Conservation (phyloP, 2,113 vertebrate species). For the Sula dactylatra region DNA sequence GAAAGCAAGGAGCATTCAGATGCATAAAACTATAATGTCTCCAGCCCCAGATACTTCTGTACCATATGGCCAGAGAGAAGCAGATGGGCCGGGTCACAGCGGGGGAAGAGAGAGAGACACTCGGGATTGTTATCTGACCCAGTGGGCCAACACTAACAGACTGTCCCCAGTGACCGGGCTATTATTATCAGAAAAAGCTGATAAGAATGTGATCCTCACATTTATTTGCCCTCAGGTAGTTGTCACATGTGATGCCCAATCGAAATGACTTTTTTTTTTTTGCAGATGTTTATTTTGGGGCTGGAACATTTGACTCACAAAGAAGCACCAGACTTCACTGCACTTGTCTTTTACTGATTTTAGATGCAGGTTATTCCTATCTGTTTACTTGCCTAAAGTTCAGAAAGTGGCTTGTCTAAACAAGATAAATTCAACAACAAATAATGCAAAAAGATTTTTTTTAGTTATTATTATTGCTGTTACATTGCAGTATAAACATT, state of each 20-base stretch:
- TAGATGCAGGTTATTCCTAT: not conserved
- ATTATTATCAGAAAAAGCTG: slow-evolving; percentile 15
- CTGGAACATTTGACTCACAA: not conserved
- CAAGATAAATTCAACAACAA: not conserved
- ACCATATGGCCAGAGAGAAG: slow-evolving; percentile 68
- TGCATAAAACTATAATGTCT: slow-evolving; percentile 46
- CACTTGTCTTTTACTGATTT: not conserved
- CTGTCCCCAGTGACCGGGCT: slow-evolving; percentile 11
- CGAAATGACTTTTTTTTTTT: not conserved
- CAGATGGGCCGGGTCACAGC: slow-evolving; percentile 75
- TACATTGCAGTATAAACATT: not conserved
- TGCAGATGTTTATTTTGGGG: not conserved
- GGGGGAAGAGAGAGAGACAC: slow-evolving; percentile 39
- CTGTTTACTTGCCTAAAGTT: not conserved
- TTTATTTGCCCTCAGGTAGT: slow-evolving; percentile 52
- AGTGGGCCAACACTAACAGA: slow-evolving; percentile 48
- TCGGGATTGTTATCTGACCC: slow-evolving; percentile 41
- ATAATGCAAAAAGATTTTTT: not conserved
- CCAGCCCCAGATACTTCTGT: slow-evolving; percentile 23
- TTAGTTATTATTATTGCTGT: not conserved
- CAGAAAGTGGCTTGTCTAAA: not conserved
- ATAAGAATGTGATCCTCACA: slow-evolving; percentile 29
- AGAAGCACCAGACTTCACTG: not conserved
- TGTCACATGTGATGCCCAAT: not conserved
- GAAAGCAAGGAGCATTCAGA: slow-evolving; percentile 46